These are phyloP conservation scores for Drosophila kikkawai DNA, from an alignment of 1,140 invertebrate genomes.

Conservation along the genomic window DNA sequence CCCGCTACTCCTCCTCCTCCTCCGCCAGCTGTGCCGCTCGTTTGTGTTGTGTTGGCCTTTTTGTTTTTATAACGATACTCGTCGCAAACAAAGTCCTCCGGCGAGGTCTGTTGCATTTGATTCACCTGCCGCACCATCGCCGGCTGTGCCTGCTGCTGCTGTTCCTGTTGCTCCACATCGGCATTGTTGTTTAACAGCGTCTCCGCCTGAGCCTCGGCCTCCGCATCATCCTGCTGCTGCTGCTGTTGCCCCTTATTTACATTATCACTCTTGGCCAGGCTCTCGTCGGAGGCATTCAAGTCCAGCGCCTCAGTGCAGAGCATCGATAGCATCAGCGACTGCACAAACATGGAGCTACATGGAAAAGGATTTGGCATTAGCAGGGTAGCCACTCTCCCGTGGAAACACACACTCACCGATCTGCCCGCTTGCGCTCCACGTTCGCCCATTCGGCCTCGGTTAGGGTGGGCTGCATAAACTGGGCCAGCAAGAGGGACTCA, in stretches of 20 bases:
- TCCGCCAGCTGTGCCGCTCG: constrained; percentile 42
- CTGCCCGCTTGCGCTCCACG: constrained; percentile 76
- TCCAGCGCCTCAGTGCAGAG: constrained; percentile 68
- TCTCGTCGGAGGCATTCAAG: constrained; percentile 57
- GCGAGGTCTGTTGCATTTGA: constrained; percentile 84
- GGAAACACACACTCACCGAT: constrained; percentile 61
- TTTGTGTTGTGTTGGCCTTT: constrained; percentile 76
- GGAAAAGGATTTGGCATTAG: not conserved
- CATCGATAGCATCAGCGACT: constrained; percentile 76
- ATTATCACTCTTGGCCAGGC: constrained; percentile 82
- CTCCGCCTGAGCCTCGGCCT: constrained; percentile 73
- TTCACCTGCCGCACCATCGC: constrained; percentile 75
- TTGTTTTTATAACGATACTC: constrained; percentile 80
- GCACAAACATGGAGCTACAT: constrained; percentile 79
- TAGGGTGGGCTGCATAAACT: constrained; percentile 83
- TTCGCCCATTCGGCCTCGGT: constrained; percentile 79
- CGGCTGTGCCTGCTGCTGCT: constrained; percentile 43
- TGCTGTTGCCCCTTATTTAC: constrained; percentile 82
- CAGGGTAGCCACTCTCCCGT: not conserved
- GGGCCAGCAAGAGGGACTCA: constrained; percentile 72
- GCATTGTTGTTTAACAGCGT: constrained; percentile 81
- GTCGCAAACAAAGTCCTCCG: constrained; percentile 81
- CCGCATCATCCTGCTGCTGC: constrained; percentile 60
- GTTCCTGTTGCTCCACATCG: constrained; percentile 65
- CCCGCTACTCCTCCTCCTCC: constrained; percentile 31